Percentiles rank a stretch among this genome's conserved stretches.
phyloP scores from a whole-genome alignment of 2,113 vertebrate genomes.

The Colistium nudipinnis region DNA sequence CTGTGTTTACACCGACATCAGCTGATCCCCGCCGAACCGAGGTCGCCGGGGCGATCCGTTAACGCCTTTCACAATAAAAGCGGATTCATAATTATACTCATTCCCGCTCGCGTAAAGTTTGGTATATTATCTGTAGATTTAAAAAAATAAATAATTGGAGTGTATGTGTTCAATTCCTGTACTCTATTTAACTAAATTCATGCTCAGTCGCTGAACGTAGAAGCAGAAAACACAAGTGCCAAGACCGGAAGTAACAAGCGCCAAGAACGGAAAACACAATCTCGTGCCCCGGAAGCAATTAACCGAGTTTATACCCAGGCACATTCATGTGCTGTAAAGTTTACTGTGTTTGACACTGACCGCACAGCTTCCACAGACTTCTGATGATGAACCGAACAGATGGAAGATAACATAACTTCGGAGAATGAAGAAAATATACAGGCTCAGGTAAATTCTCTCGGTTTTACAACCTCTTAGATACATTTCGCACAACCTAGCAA shows the following conservation, averaged over 20 bases:
- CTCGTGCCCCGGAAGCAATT: constrained; percentile 49
- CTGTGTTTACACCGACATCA: constrained; percentile 75
- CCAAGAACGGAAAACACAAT: fast-evolving
- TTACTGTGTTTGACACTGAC: not conserved
- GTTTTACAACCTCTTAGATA: not conserved
- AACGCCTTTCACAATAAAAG: constrained; percentile 63
- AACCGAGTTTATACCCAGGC: not conserved
- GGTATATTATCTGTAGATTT: fast-evolving
- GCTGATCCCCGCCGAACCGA: constrained; percentile 62
- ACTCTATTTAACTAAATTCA: no score
- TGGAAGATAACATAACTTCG: constrained; percentile 56
- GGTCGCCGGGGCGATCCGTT: not conserved
- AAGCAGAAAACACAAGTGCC: not conserved
- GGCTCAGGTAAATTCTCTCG: constrained; percentile 70
- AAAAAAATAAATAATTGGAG: no score
- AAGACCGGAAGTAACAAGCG: constrained; percentile 40
- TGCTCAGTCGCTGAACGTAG: no score
- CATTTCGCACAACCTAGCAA: not conserved
- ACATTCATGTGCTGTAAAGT: not conserved
- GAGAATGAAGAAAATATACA: constrained; percentile 75
- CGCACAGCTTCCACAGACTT: not conserved
- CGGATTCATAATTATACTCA: no score
- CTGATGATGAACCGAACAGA: constrained; percentile 23
- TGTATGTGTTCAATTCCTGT: not conserved
- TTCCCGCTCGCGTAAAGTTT: fast-evolving